Evolutionary conservation across 2,113 vertebrate species (phyloP), one percentile per base, ranked within the genome.

Genomic region (Tauraco erythrolophus): DNA sequence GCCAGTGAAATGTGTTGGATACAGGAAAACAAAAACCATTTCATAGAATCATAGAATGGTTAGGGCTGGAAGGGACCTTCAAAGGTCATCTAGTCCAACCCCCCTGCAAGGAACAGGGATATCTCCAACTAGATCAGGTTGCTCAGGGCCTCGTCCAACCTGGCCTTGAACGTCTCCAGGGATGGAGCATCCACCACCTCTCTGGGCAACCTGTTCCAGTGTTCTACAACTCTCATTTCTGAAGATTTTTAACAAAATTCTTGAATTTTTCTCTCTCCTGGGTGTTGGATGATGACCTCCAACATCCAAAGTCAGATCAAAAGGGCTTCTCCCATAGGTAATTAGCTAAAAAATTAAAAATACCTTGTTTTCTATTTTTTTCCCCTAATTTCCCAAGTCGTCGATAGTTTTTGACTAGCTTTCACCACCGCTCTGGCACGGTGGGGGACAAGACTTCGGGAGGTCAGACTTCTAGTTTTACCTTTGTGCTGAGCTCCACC

Each of bases 381-480:
- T 31, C 14, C 7, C 5, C 11, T 27, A 31, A 45, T 53, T 65
- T 65, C 19, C 23, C 23, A 53, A 24, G 30, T 53, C 2, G 0
- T 5, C 2, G 2, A 0, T 66, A 28, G 4, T 35, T 91, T 71
- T 79, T 39, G 19, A 4, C 74, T 37, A 51, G 15, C 28, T 72
- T 85, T 39, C n/a, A 37, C 33, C 51, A 37, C 19, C 14, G 3
- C 45, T 25, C 30, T 74, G 39, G 8, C 30, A 41, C 0, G 3
- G 19, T 1, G 1, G 5, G 2, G 14, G 14, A 45, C 18, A 64
- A 57, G 51, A 25, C 17, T 14, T 1, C 3, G 2, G 28, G n/a
- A 86, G 30, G n/a, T 37, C 11, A 11, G 27, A 25, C 48, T 30
- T 61, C 9, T 43, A 41, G 19, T 46, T 64, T 64, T 22, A 25